These are phyloP conservation scores for Stomorhina lunata DNA, from an alignment of 2,888 invertebrate species.

Conservation along the genomic window DNA sequence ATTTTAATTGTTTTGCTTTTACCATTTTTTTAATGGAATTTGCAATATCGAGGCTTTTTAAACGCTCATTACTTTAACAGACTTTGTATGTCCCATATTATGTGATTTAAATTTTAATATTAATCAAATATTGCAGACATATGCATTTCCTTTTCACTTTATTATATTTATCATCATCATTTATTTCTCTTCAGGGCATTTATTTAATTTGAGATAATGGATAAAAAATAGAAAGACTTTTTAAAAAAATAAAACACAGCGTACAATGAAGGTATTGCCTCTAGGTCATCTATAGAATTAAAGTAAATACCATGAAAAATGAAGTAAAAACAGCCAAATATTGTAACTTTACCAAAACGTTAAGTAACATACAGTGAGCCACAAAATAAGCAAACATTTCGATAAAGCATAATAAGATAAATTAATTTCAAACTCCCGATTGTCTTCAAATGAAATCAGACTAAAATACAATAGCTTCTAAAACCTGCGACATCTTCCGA, in stretches of 20 bases:
- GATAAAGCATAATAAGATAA: neutral
- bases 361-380: neutral
- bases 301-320: neutral
- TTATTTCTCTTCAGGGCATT: constrained; percentile 18
- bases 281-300: neutral
- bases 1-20: too few species aligned
- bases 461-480: neutral
- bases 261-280: neutral
- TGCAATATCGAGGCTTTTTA: too few species aligned
- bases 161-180: constrained; percentile 15
- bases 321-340: neutral
- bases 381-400: neutral
- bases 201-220: constrained; percentile 44
- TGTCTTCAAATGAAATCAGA: neutral
- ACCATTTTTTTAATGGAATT: too few species aligned
- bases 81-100: neutral
- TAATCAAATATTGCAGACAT: neutral
- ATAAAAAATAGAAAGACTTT: neutral
- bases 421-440: neutral
- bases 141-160: neutral
- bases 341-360: neutral
- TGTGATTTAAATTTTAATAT: neutral
- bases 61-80: too few species aligned
- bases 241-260: neutral
- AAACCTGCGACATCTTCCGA: too few species aligned